Evolutionary conservation across 2,113 vertebrate genomes (phyloP).

Genomic region (Neopipo cinnamomea): DNA sequence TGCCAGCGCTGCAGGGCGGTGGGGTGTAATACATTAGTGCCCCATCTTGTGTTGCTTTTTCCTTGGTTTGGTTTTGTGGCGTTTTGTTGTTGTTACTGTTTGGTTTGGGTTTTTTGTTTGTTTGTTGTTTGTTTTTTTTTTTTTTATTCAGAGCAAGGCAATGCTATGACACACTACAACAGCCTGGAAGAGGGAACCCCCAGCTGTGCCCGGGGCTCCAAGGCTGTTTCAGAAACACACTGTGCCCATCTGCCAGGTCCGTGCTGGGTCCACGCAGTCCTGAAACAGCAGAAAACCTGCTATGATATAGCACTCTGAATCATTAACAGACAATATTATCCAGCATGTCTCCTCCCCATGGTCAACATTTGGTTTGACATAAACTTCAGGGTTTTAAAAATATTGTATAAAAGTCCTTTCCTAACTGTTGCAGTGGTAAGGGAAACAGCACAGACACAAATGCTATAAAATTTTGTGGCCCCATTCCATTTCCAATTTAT

Average conservation of each 20-base stretch:
- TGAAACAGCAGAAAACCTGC: background rate
- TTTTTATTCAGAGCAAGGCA: background rate
- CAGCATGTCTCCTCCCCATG: background rate
- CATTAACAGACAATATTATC: background rate
- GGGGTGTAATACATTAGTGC: background rate
- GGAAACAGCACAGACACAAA: background rate
- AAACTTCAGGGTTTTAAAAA: background rate
- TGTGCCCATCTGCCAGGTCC: background rate
- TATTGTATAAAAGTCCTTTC: background rate
- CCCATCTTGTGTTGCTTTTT: background rate
- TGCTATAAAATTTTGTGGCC: background rate
- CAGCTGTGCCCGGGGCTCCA: background rate
- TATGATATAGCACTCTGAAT: background rate
- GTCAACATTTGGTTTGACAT: background rate
- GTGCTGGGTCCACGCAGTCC: fast-evolving
- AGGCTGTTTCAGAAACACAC: background rate
- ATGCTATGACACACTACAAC: background rate
- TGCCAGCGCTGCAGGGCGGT: background rate
- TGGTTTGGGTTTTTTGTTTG: too few species aligned
- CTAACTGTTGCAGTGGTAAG: background rate
- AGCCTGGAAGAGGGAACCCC: background rate
- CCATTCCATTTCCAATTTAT: background rate
- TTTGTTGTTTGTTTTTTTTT: background rate
- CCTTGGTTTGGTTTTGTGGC: background rate
- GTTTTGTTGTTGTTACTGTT: background rate